Percentiles rank a stretch among this genome's conserved stretches.
Evolutionary conservation across 2,888 invertebrate genomes (phyloP).

Genomic region (Shargacucullia verbasci): DNA sequence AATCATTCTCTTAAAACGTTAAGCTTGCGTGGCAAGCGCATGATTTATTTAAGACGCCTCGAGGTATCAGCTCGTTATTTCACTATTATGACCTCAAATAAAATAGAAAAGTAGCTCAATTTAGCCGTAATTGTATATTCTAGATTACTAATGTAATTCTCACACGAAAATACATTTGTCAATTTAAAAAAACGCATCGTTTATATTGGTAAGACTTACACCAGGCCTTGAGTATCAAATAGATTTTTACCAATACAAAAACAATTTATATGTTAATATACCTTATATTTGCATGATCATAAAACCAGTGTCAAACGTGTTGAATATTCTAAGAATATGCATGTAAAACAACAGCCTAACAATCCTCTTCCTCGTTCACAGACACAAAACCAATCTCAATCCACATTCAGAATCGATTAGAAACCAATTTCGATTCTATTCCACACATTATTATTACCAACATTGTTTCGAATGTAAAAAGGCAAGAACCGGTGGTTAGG

Average conservation of each 20-base stretch:
- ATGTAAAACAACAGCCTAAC: slow-evolving; percentile 5
- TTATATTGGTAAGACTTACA: too few species aligned
- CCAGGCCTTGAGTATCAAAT: too few species aligned
- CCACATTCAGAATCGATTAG: slow-evolving; percentile 54
- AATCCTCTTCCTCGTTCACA: slow-evolving; percentile 29
- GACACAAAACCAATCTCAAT: slow-evolving; percentile 45
- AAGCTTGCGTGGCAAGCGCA: slow-evolving; percentile 11
- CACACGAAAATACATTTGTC: too few species aligned
- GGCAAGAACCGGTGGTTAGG: slow-evolving; percentile 73
- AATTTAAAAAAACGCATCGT: too few species aligned
- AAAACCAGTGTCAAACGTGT: too few species aligned
- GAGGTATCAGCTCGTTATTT: slow-evolving; percentile 33
- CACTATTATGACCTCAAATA: slow-evolving; percentile 21
- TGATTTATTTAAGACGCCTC: slow-evolving; percentile 39
- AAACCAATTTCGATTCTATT: slow-evolving; percentile 54
- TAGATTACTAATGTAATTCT: not conserved
- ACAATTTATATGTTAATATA: too few species aligned
- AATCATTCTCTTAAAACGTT: slow-evolving; percentile 19
- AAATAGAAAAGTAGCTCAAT: slow-evolving; percentile 25
- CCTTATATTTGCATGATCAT: too few species aligned
- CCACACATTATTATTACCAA: slow-evolving; percentile 54
- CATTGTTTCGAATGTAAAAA: slow-evolving; percentile 55
- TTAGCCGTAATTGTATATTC: not conserved
- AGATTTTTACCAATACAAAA: too few species aligned
- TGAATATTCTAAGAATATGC: too few species aligned